Evolutionary conservation across 2,888 invertebrate genomes (phyloP).

Genomic region (Melanostoma scalare): DNA sequence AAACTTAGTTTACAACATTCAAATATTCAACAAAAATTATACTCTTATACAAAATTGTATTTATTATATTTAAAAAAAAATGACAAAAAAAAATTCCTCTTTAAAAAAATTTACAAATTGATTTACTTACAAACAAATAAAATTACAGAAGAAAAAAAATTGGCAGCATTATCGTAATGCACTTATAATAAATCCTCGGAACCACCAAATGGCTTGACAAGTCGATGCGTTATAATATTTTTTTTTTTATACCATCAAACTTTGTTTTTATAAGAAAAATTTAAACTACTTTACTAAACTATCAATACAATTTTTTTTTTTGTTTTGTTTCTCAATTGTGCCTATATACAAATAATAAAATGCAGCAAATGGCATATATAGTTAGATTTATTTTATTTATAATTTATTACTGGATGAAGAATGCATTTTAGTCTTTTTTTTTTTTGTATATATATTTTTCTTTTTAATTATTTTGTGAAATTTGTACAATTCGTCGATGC

Average conservation of each 20-base stretch:
- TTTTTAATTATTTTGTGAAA: conserved; percentile 55
- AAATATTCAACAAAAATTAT: conserved; percentile 72
- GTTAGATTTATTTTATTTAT: conserved; percentile 32
- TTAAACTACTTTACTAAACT: conserved; percentile 65
- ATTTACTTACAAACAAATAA: conserved; percentile 66
- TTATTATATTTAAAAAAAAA: conserved; percentile 42
- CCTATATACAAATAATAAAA: conserved; percentile 62
- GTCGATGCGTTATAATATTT: conserved; percentile 36
- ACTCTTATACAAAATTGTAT: conserved; percentile 55
- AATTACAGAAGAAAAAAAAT: conserved; percentile 26
- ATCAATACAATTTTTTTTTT: conserved; percentile 45
- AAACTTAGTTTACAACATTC: conserved; percentile 68
- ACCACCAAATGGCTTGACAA: conserved; percentile 39
- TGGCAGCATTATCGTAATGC: conserved; percentile 61
- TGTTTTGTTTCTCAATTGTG: conserved; percentile 36
- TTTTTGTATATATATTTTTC: conserved; percentile 62
- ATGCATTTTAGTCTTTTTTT: conserved; percentile 71
- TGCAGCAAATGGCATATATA: conserved; percentile 69
- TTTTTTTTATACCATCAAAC: conserved; percentile 37
- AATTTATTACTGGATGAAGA: conserved; percentile 63
- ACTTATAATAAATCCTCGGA: conserved; percentile 30
- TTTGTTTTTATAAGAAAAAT: conserved; percentile 35
- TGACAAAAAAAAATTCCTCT: conserved; percentile 44
- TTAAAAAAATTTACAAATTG: conserved; percentile 67
- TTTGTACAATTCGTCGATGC: conserved; percentile 72